These are phyloP conservation scores for Myanophis thanlyinensis DNA, from an alignment of 2,113 vertebrate genomes.

Conservation along the genomic window DNA sequence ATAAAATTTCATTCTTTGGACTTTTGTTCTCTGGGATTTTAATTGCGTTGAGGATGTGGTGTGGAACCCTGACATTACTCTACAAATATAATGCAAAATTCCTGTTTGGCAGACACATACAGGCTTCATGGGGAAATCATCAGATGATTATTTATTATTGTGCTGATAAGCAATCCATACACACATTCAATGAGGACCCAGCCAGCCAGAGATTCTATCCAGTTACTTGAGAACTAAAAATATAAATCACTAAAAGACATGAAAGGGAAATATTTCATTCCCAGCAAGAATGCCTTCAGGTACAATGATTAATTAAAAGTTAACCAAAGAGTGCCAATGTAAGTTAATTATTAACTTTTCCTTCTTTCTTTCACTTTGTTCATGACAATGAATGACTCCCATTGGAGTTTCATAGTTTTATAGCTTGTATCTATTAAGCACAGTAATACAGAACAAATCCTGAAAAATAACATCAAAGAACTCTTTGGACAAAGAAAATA, in stretches of 20 bases:
- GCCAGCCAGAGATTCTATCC: background rate
- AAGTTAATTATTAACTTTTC: background rate
- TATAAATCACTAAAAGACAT: background rate
- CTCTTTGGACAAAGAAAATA: background rate
- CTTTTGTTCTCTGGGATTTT: too few relatives aligned
- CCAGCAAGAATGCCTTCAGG: background rate
- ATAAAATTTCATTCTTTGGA: too few relatives aligned
- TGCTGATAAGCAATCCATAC: background rate
- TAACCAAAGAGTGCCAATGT: background rate
- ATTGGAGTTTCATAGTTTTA: background rate
- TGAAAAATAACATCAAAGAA: background rate
- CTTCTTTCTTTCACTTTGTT: background rate
- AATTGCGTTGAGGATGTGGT: too few relatives aligned
- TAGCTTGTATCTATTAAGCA: background rate
- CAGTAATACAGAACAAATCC: background rate
- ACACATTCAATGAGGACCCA: background rate
- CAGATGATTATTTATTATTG: background rate
- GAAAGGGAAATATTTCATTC: background rate
- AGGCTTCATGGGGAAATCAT: background rate
- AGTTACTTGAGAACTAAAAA: background rate
- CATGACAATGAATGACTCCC: background rate
- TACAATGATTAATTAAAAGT: background rate
- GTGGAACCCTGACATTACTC: too few relatives aligned
- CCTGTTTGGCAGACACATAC: background rate
- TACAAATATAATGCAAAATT: background rate